Percentiles rank a stretch among this genome's conserved stretches.
These are phyloP conservation scores for Chaetophractus vellerosus DNA, from an alignment of 2,797 vertebrate species.

Conservation along the genomic window DNA sequence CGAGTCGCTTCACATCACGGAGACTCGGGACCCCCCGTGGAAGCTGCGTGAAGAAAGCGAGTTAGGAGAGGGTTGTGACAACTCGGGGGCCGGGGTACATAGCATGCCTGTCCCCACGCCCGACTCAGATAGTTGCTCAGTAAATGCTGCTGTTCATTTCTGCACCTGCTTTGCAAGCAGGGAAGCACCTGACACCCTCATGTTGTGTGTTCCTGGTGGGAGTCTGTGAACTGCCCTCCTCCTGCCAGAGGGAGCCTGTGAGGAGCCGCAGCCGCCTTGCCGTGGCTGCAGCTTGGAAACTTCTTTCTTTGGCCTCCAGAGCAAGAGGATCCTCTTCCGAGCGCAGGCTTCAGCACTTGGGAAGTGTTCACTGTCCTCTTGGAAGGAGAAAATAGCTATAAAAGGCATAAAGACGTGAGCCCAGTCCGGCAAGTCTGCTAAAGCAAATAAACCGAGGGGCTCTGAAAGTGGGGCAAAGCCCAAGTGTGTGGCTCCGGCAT, in stretches of 20 bases:
- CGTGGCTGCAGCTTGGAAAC: neutral
- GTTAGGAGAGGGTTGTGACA: neutral
- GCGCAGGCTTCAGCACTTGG: fast-evolving
- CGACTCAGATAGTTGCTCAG: neutral
- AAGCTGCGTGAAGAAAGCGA: too few species aligned
- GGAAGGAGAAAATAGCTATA: neutral
- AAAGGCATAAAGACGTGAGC: neutral
- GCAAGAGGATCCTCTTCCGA: neutral
- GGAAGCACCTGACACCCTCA: neutral
- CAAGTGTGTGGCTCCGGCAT: neutral
- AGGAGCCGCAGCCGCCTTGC: neutral
- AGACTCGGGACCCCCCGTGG: neutral
- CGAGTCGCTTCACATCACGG: neutral
- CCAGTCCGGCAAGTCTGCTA: neutral
- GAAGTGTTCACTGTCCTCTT: neutral
- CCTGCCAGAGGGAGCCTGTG: neutral
- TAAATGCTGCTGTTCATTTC: neutral
- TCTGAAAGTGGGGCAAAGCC: neutral
- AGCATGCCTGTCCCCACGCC: neutral
- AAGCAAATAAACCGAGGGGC: neutral
- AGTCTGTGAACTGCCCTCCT: neutral
- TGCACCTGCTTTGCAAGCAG: neutral
- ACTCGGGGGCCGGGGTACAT: neutral
- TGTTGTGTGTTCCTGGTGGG: neutral
- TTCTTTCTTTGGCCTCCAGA: neutral